Conservation (phyloP, 2,797 vertebrate genomes). For the Pangasius djambal region DNA sequence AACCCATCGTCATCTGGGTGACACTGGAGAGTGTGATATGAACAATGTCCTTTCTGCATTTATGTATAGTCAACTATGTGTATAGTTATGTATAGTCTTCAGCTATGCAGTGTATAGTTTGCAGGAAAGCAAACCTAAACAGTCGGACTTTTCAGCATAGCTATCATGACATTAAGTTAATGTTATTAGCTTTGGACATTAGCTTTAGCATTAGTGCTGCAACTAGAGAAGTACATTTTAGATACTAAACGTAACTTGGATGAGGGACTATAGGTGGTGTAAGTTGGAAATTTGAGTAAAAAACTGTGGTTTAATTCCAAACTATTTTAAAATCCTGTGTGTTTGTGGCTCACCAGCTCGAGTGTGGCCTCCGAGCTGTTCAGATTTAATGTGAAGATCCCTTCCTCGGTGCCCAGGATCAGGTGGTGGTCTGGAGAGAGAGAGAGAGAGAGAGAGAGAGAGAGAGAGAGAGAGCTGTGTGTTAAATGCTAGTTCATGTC, state of each 20-base stretch:
- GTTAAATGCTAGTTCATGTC: background rate
- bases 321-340: background rate
- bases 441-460: background rate
- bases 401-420: constrained; percentile 87
- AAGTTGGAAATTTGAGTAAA: background rate
- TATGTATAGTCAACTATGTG: no score
- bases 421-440: constrained; percentile 79
- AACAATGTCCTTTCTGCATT: no score
- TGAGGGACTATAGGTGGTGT: background rate
- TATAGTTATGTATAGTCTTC: no score
- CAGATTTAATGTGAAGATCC: constrained; percentile 88
- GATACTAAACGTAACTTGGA: background rate
- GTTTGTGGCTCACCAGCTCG: constrained; percentile 80
- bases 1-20: no score
- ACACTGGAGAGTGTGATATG: no score
- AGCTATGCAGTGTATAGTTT: background rate
- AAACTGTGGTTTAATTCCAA: background rate
- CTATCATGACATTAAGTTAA: background rate
- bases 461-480: background rate
- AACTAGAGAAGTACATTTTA: background rate
- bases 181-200: background rate
- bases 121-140: background rate
- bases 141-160: background rate
- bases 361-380: constrained; percentile 81
- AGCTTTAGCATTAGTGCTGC: background rate